Evolutionary conservation across 2,113 vertebrate genomes (phyloP), one percentile per base, ranked within the genome.

Genomic region (Halichoerus grypus): DNA sequence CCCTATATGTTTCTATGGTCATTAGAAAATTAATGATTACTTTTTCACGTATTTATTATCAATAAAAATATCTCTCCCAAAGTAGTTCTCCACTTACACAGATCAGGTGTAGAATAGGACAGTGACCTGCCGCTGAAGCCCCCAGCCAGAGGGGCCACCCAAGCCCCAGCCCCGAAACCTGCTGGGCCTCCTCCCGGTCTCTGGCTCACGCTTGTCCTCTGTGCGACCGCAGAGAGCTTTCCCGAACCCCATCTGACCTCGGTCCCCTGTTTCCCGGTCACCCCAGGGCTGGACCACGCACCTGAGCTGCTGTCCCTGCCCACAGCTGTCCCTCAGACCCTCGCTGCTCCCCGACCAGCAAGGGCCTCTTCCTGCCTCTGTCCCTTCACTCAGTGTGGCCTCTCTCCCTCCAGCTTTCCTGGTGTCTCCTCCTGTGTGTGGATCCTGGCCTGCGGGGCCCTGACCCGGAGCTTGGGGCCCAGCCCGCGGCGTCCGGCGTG

Each of bases 401-500:
- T 49, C 74, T 80, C 46, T 91, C 22, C 42, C 72, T 63, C 15
- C 31, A 3, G 26, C 57, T 61, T 12, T 63, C 55, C 55, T 11
- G 88, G 5, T 13, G 9, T 88, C 39, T 31, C 19, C 71, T 61
- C 12, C 57, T 13, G 2, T 39, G 42, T 53, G 74, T 28, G 22
- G 36, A 15, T 31, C 61, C 61, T 6, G 61, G 61, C 61, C 28
- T 65, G 28, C 13, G 13, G 5, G 63, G 28, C 63, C 63, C 63
- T 31, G 63, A 65, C 28, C 63, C 2, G 13, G 63, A 65, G 28
- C 63, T 51, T 8, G 57, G 19, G 74, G 46, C 42, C 77, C 3
- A n/a, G 9, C 71, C 33, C 0, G 0, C 0, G 0, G 82, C 4
- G 0, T 53, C 65, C 2, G 11, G 28, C 63, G 18, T 1, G 26